phyloP scores from a whole-genome alignment of 2,888 invertebrate genomes.

The Galerucella pusilla region DNA sequence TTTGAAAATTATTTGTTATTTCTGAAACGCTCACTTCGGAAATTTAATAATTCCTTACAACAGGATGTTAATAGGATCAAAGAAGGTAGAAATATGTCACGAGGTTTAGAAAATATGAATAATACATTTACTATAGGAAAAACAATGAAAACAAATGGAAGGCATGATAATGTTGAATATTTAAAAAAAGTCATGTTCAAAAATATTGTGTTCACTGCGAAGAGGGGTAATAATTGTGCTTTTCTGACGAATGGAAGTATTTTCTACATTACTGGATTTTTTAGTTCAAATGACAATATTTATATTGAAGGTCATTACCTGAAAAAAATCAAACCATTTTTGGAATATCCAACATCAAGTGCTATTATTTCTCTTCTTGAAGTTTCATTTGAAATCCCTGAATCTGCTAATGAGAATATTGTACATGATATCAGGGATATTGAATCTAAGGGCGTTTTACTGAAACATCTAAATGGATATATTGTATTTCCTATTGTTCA shows the following conservation, averaged over 20 bases:
- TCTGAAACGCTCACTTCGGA: constrained; percentile 1
- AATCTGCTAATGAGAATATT: constrained; percentile 1
- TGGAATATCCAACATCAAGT: constrained; percentile 25
- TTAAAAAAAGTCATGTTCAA: constrained; percentile 12
- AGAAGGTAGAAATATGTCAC: constrained; percentile 24
- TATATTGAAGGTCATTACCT: neutral
- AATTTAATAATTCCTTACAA: constrained; percentile 30
- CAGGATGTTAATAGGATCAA: constrained; percentile 28
- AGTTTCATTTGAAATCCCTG: constrained; percentile 26
- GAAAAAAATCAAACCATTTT: constrained; percentile 18
- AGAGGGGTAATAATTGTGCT: constrained; percentile 27
- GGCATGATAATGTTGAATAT: constrained; percentile 9
- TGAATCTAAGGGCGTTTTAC: no score
- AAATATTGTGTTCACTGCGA: constrained; percentile 18
- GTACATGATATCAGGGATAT: no score
- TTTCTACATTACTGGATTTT: constrained; percentile 20
- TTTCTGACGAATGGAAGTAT: constrained; percentile 15
- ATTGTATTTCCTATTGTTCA: constrained; percentile 25
- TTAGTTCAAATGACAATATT: constrained; percentile 21
- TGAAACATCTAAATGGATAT: constrained; percentile 6
- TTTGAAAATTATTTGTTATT: constrained; percentile 23
- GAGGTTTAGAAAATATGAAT: constrained; percentile 10
- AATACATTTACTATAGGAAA: constrained; percentile 21
- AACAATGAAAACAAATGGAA: constrained; percentile 18
- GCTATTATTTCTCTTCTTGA: constrained; percentile 22